phyloP scores from a whole-genome alignment of 2,113 vertebrate genomes.

The Alosa alosa region DNA sequence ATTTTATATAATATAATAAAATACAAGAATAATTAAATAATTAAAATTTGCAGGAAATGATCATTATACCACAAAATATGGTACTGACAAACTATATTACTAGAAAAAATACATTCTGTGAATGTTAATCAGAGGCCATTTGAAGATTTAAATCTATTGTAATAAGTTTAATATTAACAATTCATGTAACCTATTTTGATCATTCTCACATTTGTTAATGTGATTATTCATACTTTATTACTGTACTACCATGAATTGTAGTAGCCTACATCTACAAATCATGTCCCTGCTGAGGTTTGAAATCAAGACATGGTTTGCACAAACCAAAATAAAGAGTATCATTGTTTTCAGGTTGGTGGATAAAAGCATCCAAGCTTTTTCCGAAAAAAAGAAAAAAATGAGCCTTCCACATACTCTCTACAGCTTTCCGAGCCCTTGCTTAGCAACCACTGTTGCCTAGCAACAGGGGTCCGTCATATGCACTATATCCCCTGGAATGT shows the following conservation, averaged over 20 bases:
- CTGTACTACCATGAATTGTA: too few species aligned
- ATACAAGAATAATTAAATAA: not conserved
- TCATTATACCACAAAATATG: not conserved
- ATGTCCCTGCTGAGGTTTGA: not conserved
- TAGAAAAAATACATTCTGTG: not conserved
- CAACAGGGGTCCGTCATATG: slow-evolving; percentile 62
- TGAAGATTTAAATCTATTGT: not conserved
- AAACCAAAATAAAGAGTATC: not conserved
- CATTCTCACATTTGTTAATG: not conserved
- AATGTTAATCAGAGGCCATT: not conserved
- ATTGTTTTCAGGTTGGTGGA: slow-evolving; percentile 42
- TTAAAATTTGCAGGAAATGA: not conserved
- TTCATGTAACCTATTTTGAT: not conserved
- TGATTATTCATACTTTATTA: not conserved
- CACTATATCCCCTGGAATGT: slow-evolving; percentile 51
- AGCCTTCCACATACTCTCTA: slow-evolving; percentile 46
- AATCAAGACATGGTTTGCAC: not conserved
- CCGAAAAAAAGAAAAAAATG: slow-evolving; percentile 16
- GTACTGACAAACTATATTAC: not conserved
- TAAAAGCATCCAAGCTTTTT: slow-evolving; percentile 34
- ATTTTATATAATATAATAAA: too few species aligned
- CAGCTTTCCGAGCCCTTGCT: slow-evolving; percentile 48
- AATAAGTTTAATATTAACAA: not conserved
- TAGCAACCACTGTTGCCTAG: slow-evolving; percentile 75
- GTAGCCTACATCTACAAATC: not conserved